A percentile compares a stretch with the other conserved stretches of the same genome.
These are phyloP conservation scores for Platycheirus albimanus DNA, from an alignment of 2,888 invertebrate species.

Conservation along the genomic window DNA sequence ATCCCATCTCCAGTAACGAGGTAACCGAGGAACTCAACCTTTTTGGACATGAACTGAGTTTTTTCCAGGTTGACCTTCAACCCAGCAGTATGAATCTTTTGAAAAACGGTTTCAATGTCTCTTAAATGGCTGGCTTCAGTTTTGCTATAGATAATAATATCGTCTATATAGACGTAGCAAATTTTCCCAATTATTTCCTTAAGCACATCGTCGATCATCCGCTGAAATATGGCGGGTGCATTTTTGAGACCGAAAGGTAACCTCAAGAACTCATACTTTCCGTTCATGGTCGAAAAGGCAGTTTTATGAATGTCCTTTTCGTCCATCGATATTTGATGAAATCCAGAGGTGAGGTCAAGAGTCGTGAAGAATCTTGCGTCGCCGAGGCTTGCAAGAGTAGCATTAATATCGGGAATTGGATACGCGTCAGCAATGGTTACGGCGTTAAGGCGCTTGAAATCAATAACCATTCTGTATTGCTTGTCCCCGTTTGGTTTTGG, in stretches of 20 bases:
- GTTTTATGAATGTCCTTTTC: slow-evolving; percentile 66
- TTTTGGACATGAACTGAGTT: slow-evolving; percentile 53
- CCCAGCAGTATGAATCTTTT: slow-evolving; percentile 20
- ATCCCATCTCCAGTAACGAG: slow-evolving; percentile 55
- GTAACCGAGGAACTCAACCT: slow-evolving; percentile 62
- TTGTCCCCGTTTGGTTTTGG: slow-evolving; percentile 34
- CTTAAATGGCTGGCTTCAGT: slow-evolving; percentile 39
- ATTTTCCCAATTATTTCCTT: slow-evolving; percentile 8
- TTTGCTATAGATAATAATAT: slow-evolving; percentile 16
- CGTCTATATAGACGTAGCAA: background rate
- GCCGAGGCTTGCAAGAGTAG: slow-evolving; percentile 46
- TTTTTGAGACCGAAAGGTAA: slow-evolving; percentile 28
- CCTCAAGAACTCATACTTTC: background rate
- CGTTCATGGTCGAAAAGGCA: slow-evolving; percentile 56
- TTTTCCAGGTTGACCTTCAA: slow-evolving; percentile 54
- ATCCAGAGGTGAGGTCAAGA: slow-evolving; percentile 73
- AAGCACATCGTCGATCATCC: slow-evolving; percentile 73
- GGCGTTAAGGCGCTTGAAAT: slow-evolving; percentile 27
- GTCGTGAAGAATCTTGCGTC: slow-evolving; percentile 71
- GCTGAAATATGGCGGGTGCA: slow-evolving; percentile 69
- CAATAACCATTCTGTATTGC: slow-evolving; percentile 45
- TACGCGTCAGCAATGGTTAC: slow-evolving; percentile 70
- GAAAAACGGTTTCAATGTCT: slow-evolving; percentile 54
- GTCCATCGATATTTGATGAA: slow-evolving; percentile 75
- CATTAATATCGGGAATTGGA: slow-evolving; percentile 69